Evolutionary conservation across 2,888 invertebrate species (phyloP).

Genomic region (Pollenia amentaria): DNA sequence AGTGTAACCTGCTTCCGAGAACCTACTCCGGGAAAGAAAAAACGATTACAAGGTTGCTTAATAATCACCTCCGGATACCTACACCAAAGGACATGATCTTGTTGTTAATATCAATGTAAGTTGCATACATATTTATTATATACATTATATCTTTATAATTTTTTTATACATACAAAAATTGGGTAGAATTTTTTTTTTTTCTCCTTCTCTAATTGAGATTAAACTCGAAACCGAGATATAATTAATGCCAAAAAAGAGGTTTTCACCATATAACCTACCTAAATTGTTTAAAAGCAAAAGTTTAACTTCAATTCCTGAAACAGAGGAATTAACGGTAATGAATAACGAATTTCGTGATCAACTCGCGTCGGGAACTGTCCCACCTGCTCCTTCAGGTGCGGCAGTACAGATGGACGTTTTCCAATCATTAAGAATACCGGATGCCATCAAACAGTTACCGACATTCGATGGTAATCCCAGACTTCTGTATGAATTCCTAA

Average conservation of each 20-base stretch:
- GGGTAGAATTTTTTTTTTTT: not conserved
- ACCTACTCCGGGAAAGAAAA: constrained; percentile 8
- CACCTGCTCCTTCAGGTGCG: constrained; percentile 1
- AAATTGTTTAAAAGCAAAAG: too few relatives aligned
- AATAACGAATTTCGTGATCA: too few relatives aligned
- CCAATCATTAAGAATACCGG: not conserved
- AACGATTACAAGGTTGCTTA: not conserved
- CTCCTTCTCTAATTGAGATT: too few relatives aligned
- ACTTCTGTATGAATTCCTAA: too few relatives aligned
- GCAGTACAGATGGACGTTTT: not conserved
- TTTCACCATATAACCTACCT: not conserved
- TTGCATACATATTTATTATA: not conserved
- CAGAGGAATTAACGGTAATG: too few relatives aligned
- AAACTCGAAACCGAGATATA: too few relatives aligned
- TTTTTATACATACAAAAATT: not conserved
- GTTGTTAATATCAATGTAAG: constrained; percentile 6
- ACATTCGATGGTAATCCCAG: too few relatives aligned
- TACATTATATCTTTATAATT: not conserved
- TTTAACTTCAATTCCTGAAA: too few relatives aligned
- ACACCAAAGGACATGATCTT: too few relatives aligned
- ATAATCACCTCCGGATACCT: not conserved
- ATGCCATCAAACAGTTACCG: not conserved
- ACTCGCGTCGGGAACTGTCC: not conserved
- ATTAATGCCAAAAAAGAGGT: not conserved
- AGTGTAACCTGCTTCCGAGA: constrained; percentile 22